Base-by-base conservation (phyloP, 2,113 vertebrate species). In the Cygnus atratus region DNA sequence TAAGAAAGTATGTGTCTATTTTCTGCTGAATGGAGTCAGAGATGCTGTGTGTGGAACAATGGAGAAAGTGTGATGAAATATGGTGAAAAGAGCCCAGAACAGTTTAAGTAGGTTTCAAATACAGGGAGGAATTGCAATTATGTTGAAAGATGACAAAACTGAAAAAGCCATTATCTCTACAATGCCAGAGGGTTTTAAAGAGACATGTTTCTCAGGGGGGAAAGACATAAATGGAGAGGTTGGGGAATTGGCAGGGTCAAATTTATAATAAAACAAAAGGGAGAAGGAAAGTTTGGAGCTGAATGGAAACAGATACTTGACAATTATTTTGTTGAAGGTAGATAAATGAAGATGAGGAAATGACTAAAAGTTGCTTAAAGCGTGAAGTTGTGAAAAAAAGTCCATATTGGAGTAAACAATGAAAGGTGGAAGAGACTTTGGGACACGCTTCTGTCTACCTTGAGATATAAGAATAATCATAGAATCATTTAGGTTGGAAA, bases 301-400 rank as follows among this genome's bases (percentile, higher is more conserved):
- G 0, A 88, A 86, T 44, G 2, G 0, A 86, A 79, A 37, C 2
- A 1, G 11, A 44, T 26, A 39, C 1, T 48, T 88, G 31, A 8
- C 11, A 72, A 55, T 35, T 48, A 61, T 62, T 62, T 26, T 85
- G 4, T 35, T 67, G 26, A 82, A 62, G 4, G 29, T 11, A 90
- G 12, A 39, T 35, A 9, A 82, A 8, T 35, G 43, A 93, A 76
- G 12, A 29, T 7, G 48, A 75, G 31, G 16, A 90, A 81, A 25
- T 50, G 10, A 4, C 48, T 82, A 41, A 26, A 37, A 72, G 5
- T 9, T 41, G 5, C 6, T 59, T 68, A 70, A 88, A 80, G 4
- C 9, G 5, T 39, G 21, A 84, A 25, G 29, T 10, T 61, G 21
- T 41, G 11, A 54, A 72, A 79, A 79, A 65, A 61, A 39, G 5